Evolutionary conservation across 2,113 vertebrate genomes (phyloP).

Genomic region (Polypterus senegalus): DNA sequence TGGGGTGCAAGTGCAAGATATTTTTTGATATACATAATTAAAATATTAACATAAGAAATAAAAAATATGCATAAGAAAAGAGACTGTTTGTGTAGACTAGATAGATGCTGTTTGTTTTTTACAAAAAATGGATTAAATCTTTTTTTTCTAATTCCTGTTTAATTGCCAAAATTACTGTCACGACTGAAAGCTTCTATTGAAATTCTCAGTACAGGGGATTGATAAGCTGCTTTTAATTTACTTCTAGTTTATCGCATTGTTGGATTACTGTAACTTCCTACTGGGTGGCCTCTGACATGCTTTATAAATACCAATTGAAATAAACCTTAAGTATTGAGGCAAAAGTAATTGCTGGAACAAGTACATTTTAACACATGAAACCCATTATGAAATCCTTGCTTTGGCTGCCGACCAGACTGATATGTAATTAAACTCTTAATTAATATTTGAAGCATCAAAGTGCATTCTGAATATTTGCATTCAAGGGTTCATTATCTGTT

Average conservation of each 20-base stretch:
- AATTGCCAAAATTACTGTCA: neutral
- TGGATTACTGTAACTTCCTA: conserved; percentile 1
- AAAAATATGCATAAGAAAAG: too few relatives aligned
- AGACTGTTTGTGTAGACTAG: too few relatives aligned
- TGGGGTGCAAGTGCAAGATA: too few relatives aligned
- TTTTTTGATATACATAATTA: too few relatives aligned
- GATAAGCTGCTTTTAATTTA: neutral
- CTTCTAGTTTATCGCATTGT: conserved; percentile 2
- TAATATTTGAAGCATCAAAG: neutral
- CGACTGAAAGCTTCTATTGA: neutral
- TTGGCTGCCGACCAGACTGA: neutral
- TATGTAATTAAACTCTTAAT: neutral
- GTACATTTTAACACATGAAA: conserved; percentile 2
- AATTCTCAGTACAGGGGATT: neutral
- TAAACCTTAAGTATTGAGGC: neutral
- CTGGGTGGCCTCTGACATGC: neutral
- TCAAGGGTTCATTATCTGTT: neutral
- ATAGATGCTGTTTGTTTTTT: too few relatives aligned
- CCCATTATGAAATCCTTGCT: neutral
- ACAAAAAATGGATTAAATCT: too few relatives aligned
- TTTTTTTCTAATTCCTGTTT: neutral
- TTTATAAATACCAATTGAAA: neutral
- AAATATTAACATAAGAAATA: too few relatives aligned
- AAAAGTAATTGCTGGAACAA: conserved; percentile 1
- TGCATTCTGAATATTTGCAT: neutral